A percentile compares a stretch with the other conserved stretches of the same genome.
Evolutionary conservation across 2,797 vertebrate species (phyloP).

Genomic region (Brotula barbata): DNA sequence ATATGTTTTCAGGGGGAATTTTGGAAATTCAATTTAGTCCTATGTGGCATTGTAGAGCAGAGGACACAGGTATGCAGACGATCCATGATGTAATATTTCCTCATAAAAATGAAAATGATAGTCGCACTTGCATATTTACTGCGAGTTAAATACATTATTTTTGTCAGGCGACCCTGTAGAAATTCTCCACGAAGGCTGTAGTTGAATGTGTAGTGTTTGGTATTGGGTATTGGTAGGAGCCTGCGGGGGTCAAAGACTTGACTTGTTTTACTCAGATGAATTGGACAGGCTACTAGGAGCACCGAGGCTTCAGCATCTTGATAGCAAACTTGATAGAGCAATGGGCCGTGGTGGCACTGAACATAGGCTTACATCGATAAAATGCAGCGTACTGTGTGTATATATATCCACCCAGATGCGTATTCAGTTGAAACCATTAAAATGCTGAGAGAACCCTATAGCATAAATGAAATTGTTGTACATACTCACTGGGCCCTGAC

Average conservation of each 20-base stretch:
- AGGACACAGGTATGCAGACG: neutral
- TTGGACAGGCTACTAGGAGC: conserved; percentile 72
- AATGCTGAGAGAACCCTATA: conserved; percentile 79
- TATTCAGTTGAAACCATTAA: conserved; percentile 78
- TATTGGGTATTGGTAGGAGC: conserved; percentile 37
- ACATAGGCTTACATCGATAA: conserved; percentile 78
- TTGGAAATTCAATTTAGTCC: too few species aligned
- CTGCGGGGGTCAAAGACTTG: conserved; percentile 51
- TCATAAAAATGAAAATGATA: neutral
- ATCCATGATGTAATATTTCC: too few species aligned
- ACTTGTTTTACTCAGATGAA: conserved; percentile 74
- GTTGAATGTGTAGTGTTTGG: conserved; percentile 33
- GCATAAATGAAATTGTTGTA: conserved; percentile 84
- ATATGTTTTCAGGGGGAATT: too few species aligned
- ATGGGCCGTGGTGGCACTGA: conserved; percentile 71
- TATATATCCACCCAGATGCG: conserved; percentile 74
- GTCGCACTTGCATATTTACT: neutral
- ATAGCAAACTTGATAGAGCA: conserved; percentile 74
- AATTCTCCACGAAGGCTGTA: conserved; percentile 21
- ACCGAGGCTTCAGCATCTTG: conserved; percentile 62
- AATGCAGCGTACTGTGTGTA: conserved; percentile 70
- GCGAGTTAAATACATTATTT: too few species aligned
- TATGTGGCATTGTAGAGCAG: too few species aligned
- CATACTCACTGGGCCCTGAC: conserved; percentile 83
- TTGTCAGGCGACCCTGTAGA: conserved; percentile 6